A percentile compares a stretch with the other conserved stretches of the same genome.
Evolutionary conservation across 2,113 vertebrate genomes (phyloP).

Genomic region (Dascyllus trimaculatus): DNA sequence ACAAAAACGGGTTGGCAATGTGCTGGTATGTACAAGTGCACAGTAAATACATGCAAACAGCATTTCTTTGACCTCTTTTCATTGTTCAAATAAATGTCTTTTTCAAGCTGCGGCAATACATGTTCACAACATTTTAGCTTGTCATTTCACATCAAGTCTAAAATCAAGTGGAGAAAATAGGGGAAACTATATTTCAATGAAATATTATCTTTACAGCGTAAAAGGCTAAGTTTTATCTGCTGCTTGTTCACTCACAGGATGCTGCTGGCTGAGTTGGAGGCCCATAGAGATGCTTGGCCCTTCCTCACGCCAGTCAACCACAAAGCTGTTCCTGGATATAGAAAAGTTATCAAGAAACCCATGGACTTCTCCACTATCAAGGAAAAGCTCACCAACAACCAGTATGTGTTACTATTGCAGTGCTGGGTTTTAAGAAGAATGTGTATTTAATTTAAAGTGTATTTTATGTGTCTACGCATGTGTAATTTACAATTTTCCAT

Average conservation of each 20-base stretch:
- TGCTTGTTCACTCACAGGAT: constrained; percentile 79
- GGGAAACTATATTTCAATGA: not conserved
- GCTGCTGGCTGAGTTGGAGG: constrained; percentile 95
- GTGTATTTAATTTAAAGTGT: too few species aligned
- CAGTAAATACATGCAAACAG: constrained; percentile 55
- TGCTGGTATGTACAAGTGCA: constrained; percentile 86
- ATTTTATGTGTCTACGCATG: not conserved
- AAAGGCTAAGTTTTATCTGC: not conserved
- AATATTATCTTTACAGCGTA: not conserved
- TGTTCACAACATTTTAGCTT: not conserved
- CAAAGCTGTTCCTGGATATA: constrained; percentile 96
- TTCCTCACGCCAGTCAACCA: constrained; percentile 96
- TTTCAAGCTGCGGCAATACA: not conserved
- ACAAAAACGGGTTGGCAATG: constrained; percentile 86
- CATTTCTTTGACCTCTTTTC: not conserved
- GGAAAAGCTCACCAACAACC: constrained; percentile 93
- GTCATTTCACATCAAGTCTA: too few species aligned
- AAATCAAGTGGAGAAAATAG: not conserved
- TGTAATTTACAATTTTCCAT: not conserved
- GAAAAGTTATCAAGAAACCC: constrained; percentile 96
- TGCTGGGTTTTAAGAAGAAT: not conserved
- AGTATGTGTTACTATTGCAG: constrained; percentile 85
- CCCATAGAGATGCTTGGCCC: constrained; percentile 96
- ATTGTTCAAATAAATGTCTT: not conserved
- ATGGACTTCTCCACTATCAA: constrained; percentile 99